Evolutionary conservation across 1,140 invertebrate species (phyloP), one percentile per base, ranked within the genome.

Genomic region (Cyclina sinensis): DNA sequence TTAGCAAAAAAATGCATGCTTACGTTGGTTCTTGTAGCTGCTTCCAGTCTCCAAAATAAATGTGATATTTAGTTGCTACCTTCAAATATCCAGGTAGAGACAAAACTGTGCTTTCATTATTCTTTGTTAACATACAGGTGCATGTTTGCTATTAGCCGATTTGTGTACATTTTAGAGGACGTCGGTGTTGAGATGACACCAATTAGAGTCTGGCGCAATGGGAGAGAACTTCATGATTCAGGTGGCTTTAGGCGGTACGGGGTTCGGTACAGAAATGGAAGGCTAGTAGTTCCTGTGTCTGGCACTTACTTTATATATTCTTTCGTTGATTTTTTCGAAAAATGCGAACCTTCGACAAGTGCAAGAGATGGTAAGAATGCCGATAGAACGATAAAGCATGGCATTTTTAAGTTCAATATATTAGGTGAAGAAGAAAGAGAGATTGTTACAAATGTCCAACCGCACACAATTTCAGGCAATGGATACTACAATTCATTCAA

Each of bases 271-370:
- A 57, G 43, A 37, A 68, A 82, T 48, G 80, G 80, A 14, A 35
- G 80, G 14, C 32, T 82, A 27, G 62, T 82, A 18, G 59, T 82
- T 1, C 59, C 80, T 43, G 37, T 82, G 0, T 18, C 54, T 2
- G 80, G 80, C 1, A 68, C 80, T 46, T 82, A 82, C 48, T 68
- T 68, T 27, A 46, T 82, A 18, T 82, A 82, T 27, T 57, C 80
- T 24, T 68, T n/a, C 43, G n/a, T 82, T 1, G 46, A 48, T 68
- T 32, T 82, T 2, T 39, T 43, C 48, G 57, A 43, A 32, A n/a
- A n/a, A 16, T 84, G 59, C 21, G 24, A 73, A 16, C 65, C 62
- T 16, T 30, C 39, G 9, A 48, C 43, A 2, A 54, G 54, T 62
- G 11, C 11, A 35, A 21, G 37, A 12, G 16, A 81, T 59, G 30